Evolutionary conservation across 2,888 invertebrate species (phyloP), one percentile per base, ranked within the genome.

Genomic region (Cactoblastis cactorum): DNA sequence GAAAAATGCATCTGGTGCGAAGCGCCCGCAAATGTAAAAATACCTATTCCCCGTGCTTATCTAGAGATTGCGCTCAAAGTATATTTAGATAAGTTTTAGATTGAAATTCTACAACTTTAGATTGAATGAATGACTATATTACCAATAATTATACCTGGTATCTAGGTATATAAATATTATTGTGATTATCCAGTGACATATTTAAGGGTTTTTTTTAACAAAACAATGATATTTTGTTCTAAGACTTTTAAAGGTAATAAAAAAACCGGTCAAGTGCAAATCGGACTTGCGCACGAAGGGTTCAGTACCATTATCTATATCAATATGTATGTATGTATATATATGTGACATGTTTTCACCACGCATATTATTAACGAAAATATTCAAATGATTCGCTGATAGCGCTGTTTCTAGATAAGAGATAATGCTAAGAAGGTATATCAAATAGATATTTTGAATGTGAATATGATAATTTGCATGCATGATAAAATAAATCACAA

Each of bases 351-450:
- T n/a, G n/a, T n/a, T n/a, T n/a, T n/a, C n/a, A n/a, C n/a, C n/a
- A n/a, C n/a, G n/a, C n/a, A n/a, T n/a, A 24, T 28, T 53, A 62
- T 59, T 59, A 65, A 56, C 57, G 58, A 59, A 63, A 60, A 69
- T 63, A 65, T 60, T 66, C 55, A 65, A 69, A 72, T 69, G 62
- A 65, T 70, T 65, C 28, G 28, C 28, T 28, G 9, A 9, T 28
- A 28, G 28, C 28, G 17, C 24, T 41, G 43, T 3, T 8, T 11
- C 24, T 17, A 38, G 38, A 43, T 43, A 8, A 17, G n/a, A 28
- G 43, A 43, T 43, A 43, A 43, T 32, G 43, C 43, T 19, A 22
- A 6, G 14, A n/a, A 24, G 24, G 8, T n/a, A 22, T 41, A 3
- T 8, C 0, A 43, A 43, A 43, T 43, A 15, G 32, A 37, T 37